phyloP scores from a whole-genome alignment of 2,113 vertebrate genomes.

The Eleginops maclovinus region DNA sequence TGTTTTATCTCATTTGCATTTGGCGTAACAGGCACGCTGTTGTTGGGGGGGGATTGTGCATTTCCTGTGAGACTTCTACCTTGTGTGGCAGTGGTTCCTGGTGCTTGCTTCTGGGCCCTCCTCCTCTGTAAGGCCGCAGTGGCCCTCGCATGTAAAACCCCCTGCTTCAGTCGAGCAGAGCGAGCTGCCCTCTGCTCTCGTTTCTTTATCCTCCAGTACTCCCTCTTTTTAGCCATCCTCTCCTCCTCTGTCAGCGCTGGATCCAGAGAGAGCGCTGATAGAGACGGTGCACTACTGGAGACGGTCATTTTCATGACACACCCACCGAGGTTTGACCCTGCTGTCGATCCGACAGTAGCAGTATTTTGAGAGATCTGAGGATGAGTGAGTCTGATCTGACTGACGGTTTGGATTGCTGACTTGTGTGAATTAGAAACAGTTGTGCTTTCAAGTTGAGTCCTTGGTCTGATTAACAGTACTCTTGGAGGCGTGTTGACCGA shows the following conservation, averaged over 20 bases:
- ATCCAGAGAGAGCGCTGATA: not conserved
- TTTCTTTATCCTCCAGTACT: constrained; percentile 84
- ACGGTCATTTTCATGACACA: constrained; percentile 72
- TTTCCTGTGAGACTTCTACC: constrained; percentile 17
- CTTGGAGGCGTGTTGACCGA: constrained; percentile 24
- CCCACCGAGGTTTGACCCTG: constrained; percentile 22
- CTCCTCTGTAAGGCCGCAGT: constrained; percentile 48
- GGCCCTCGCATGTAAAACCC: constrained; percentile 45
- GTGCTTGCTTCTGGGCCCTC: constrained; percentile 47
- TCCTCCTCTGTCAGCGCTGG: constrained; percentile 67
- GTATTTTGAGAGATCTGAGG: constrained; percentile 29
- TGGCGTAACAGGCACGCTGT: not conserved
- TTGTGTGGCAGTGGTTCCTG: not conserved
- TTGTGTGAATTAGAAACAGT: constrained; percentile 9
- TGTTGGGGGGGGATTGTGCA: not conserved
- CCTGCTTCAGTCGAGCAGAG: constrained; percentile 62
- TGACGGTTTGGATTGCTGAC: not conserved
- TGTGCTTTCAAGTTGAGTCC: constrained; percentile 41
- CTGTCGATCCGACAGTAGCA: not conserved
- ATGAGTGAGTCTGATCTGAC: constrained; percentile 60
- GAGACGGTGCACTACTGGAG: not conserved
- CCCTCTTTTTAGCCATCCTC: constrained; percentile 76
- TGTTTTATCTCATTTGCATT: constrained; percentile 67
- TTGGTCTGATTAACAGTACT: constrained; percentile 24
- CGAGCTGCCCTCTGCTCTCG: constrained; percentile 81